Base-by-base conservation (phyloP, 2,113 vertebrate genomes). In the Albula glossodonta region DNA sequence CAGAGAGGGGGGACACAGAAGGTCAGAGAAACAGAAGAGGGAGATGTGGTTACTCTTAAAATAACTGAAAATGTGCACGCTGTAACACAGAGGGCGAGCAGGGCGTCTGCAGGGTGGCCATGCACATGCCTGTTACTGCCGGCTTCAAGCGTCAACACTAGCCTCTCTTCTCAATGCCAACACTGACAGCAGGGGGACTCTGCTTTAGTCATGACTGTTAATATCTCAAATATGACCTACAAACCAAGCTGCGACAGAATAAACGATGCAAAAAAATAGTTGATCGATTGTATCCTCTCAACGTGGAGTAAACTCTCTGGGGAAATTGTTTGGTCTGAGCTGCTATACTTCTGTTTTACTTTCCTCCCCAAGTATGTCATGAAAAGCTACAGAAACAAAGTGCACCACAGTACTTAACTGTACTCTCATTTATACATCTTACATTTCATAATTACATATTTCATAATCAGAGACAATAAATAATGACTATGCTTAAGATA, bases 31-130 rank as follows among this genome's bases (percentile, higher is more conserved):
- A 93, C 96, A 96, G 94, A 96, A 93, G 90, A 93, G 89, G 91
- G 90, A 88, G 41, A 91, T 92, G 97, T 81, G 92, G 96, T 96
- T 96, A 94, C 95, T 88, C 94, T 89, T 93, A 92, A 88, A 93
- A 94, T 92, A 88, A 89, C 88, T 90, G 60, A 87, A 87, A 90
- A 90, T 25, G 25, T 5, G 63, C 80, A 88, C 49, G 84, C 80
- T 82, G 53, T 15, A 83, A 83, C 31, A 66, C 66, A 77, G 80
- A 17, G 41, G 82, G 51, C 10, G 83, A 80, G 70, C 10, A 41
- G 8, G 51, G 52, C 78, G 2, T 49, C 78, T 31, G 9, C 22
- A 74, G 70, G 22, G 50, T 15, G 78, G 78, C 78, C 48, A 50
- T 79, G 78, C 31, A 25, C 49, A 79, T 79, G 78, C 31, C 78